Evolutionary conservation across 2,113 vertebrate genomes (phyloP).

Genomic region (Camelus bactrianus): DNA sequence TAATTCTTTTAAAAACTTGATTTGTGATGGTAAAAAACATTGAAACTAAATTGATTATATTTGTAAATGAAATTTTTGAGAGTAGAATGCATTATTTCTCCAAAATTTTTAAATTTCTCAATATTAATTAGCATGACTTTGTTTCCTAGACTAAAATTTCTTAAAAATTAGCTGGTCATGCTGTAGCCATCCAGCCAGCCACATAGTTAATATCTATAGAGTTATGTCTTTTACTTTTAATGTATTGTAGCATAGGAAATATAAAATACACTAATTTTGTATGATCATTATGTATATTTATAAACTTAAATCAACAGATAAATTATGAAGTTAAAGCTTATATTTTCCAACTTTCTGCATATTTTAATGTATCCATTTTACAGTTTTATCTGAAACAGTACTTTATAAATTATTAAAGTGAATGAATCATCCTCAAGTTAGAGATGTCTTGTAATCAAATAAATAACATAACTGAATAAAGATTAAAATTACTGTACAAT

Average conservation of each 20-base stretch:
- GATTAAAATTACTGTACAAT: neutral
- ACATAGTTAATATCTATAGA: neutral
- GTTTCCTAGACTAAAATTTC: neutral
- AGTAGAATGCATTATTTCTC: neutral
- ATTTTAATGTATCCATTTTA: neutral
- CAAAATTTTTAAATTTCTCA: neutral
- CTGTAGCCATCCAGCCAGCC: fast-evolving
- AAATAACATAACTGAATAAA: neutral
- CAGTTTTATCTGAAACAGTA: neutral
- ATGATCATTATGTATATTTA: neutral
- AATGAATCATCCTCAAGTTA: neutral
- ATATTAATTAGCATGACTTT: neutral
- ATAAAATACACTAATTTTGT: neutral
- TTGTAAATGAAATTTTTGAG: neutral
- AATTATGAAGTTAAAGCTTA: neutral
- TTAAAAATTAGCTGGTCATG: neutral
- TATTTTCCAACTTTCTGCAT: neutral
- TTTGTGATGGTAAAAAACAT: neutral
- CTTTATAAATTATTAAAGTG: neutral
- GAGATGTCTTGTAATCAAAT: neutral
- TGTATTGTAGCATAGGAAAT: neutral
- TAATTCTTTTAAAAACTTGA: neutral
- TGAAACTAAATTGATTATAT: neutral
- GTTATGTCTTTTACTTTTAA: neutral
- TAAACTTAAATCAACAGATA: neutral